Evolutionary conservation across 2,888 invertebrate genomes (phyloP), one percentile per base, ranked within the genome.

Genomic region (Morinoia aosen): DNA sequence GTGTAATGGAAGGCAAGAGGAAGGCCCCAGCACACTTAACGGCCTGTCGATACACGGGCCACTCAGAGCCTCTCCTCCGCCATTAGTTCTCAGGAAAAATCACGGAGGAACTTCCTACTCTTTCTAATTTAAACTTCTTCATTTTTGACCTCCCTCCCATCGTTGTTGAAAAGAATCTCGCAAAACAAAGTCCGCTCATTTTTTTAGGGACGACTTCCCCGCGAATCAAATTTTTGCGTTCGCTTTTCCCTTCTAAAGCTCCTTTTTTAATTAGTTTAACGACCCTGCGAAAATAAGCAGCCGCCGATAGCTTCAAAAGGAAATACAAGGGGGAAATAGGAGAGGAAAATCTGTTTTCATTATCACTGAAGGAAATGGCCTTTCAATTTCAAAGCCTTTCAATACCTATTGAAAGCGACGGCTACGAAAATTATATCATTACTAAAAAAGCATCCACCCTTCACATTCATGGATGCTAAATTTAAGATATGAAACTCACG

Each of bases 171-270:
- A 90, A 90, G 48, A 48, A 40, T 40, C 40, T 19, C 10, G 39
- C 90, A 39, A 90, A 90, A 90, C 90, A 90, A 90, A 90, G 90
- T 90, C 90, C 90, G 90, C 90, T 90, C 40, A 90, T 90, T 40
- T 40, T 39, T 40, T 40, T 40, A 25, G 76, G 25, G 76, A 76
- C 33, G 48, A 90, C 40, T 90, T 90, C 19, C 14, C 48, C 90
- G 40, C 14, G 90, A 90, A 90, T 39, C 48, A 90, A 90, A 11
- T 90, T 90, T 90, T 90, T 39, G 0, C 40, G 39, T 90, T 48
- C 40, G 14, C 48, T 90, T 40, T 39, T 90, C 14, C 90, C 90
- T 16, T 5, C 90, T 8, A 90, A 90, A 90, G 90, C 40, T 90
- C 39, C 39, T 90, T 90, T 90, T 16, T 90, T 90, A 48, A 48